Conservation (phyloP, 2,797 vertebrate genomes). For the Sarcoramphus papa region DNA sequence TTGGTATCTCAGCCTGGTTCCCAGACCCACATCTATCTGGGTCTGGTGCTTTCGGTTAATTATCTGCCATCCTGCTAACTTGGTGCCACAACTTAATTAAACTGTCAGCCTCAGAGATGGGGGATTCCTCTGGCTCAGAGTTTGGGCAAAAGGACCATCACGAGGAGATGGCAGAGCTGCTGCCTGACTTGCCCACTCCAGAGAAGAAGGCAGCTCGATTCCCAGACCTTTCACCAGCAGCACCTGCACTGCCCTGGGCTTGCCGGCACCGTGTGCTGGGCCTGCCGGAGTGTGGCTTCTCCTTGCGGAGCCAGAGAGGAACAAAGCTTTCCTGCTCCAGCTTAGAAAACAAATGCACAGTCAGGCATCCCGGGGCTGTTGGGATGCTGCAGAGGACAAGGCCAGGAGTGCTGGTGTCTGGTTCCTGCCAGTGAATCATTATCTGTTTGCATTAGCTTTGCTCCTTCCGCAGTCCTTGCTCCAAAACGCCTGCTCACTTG, state of each 20-base stretch:
- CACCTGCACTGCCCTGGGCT: background rate
- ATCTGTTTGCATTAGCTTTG: background rate
- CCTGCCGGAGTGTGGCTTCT: rapidly evolving
- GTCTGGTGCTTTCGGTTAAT: background rate
- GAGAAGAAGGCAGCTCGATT: background rate
- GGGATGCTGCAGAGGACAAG: background rate
- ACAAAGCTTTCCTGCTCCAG: background rate
- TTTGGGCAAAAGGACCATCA: background rate
- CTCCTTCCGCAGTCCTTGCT: background rate
- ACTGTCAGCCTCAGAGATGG: background rate
- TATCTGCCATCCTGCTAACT: background rate
- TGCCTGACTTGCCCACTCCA: background rate
- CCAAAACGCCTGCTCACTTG: background rate
- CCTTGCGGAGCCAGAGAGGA: background rate
- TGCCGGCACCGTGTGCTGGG: background rate
- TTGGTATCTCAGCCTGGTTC: background rate
- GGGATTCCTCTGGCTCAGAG: background rate
- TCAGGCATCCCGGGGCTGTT: background rate
- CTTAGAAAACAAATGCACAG: background rate
- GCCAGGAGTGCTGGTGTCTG: background rate
- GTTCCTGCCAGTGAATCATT: background rate
- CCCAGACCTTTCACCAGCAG: background rate
- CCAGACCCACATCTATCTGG: background rate
- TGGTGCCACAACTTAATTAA: background rate
- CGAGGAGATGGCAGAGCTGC: background rate